Conservation (phyloP, 2,797 vertebrate species). For the Pseudopleuronectes americanus region DNA sequence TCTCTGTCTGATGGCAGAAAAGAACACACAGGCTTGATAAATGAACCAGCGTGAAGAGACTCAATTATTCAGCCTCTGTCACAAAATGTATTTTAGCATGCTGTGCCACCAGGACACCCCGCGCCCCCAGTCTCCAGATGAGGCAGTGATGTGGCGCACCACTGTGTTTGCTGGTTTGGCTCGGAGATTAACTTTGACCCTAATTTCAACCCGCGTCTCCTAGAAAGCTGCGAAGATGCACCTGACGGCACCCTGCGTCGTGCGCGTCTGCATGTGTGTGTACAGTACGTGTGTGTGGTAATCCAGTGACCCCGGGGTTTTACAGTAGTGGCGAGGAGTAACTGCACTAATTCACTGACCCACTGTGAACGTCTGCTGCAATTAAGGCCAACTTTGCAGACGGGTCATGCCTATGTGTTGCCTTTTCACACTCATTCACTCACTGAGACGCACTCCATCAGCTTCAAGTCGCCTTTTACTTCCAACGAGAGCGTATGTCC, state of each 20-base stretch:
- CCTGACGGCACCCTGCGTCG: conserved; percentile 58
- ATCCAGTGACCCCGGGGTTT: conserved; percentile 88
- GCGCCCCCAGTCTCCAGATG: conserved; percentile 2
- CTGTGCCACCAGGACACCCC: conserved; percentile 27
- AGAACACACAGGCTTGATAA: conserved; percentile 8
- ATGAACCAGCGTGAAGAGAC: conserved; percentile 24
- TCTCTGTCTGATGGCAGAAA: neutral
- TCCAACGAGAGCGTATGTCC: neutral
- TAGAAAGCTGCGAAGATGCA: conserved; percentile 52
- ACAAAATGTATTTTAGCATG: conserved; percentile 28
- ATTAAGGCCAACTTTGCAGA: conserved; percentile 90
- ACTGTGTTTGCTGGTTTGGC: conserved; percentile 26
- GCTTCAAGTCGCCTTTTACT: conserved; percentile 29
- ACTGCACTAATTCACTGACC: conserved; percentile 93
- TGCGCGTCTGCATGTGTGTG: conserved; percentile 39
- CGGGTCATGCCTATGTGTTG: conserved; percentile 25
- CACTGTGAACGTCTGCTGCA: conserved; percentile 92
- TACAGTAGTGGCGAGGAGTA: conserved; percentile 79
- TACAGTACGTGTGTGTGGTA: conserved; percentile 74
- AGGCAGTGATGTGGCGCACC: conserved; percentile 16
- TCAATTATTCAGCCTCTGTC: conserved; percentile 27
- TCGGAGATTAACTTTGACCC: conserved; percentile 62
- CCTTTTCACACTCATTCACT: conserved; percentile 33
- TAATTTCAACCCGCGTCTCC: conserved; percentile 59
- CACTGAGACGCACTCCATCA: conserved; percentile 12